These are phyloP conservation scores for Drosophila elegans DNA, from an alignment of 1,140 invertebrate species.

Conservation along the genomic window DNA sequence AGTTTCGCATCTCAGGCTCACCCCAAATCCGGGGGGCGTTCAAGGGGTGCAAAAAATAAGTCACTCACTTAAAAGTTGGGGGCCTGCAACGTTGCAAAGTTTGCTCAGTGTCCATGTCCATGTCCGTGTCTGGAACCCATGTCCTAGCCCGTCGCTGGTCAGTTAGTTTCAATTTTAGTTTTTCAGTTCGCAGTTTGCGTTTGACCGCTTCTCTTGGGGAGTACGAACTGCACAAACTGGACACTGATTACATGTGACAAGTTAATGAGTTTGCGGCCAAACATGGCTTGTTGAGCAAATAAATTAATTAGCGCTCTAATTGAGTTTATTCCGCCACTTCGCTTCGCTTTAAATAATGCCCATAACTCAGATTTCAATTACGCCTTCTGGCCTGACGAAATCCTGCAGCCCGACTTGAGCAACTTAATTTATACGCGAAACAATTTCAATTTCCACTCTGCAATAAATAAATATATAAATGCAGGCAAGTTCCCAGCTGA, in stretches of 20 bases:
- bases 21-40: conserved; percentile 13
- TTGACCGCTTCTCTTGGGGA: conserved; percentile 15
- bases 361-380: conserved; percentile 68
- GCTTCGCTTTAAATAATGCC: conserved; percentile 53
- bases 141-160: conserved; percentile 58
- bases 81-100: conserved; percentile 75
- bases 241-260: conserved; percentile 82
- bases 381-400: conserved; percentile 20
- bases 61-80: conserved; percentile 82
- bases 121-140: conserved; percentile 35
- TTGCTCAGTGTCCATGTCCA: conserved; percentile 54
- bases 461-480: conserved; percentile 47
- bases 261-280: conserved; percentile 82
- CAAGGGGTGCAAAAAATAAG: conserved; percentile 66
- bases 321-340: conserved; percentile 56
- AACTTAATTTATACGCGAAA: conserved; percentile 51
- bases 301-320: conserved; percentile 81
- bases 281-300: conserved; percentile 80
- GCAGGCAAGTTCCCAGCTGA: conserved; percentile 9
- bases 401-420: conserved; percentile 42
- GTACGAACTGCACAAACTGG: conserved; percentile 31
- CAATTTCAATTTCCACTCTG: conserved; percentile 44
- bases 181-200: conserved; percentile 56
- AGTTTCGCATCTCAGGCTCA: conserved; percentile 22
- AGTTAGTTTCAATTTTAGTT: conserved; percentile 84